phyloP scores from a whole-genome alignment of 2,797 vertebrate species.

The Borostomias antarcticus region DNA sequence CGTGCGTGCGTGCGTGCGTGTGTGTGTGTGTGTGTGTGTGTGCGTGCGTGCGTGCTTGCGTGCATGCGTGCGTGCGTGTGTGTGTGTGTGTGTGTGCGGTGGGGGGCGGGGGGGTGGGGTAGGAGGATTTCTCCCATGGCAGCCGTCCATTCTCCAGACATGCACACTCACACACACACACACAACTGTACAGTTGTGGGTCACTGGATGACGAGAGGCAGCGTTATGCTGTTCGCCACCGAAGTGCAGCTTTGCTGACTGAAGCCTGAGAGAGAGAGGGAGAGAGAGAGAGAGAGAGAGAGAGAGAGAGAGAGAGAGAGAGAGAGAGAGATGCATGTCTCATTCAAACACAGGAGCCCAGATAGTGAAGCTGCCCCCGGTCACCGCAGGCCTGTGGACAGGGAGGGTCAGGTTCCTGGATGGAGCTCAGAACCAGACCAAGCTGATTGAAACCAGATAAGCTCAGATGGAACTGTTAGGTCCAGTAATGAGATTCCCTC shows the following conservation, averaged over 20 bases:
- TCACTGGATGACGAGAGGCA: conserved; percentile 60
- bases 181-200: conserved; percentile 42
- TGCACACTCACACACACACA: conserved; percentile 42
- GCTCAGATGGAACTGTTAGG: conserved; percentile 77
- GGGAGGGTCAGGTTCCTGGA: conserved; percentile 73
- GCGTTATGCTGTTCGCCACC: conserved; percentile 37
- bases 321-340: conserved; percentile 45
- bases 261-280: conserved; percentile 31
- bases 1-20: no score
- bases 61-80: no score
- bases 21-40: no score
- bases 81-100: no score
- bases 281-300: conserved; percentile 30
- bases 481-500: conserved; percentile 80
- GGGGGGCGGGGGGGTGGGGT: conserved; percentile 61
- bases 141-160: conserved; percentile 68
- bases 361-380: conserved; percentile 51
- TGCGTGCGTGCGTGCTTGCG: no score
- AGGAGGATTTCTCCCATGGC: conserved; percentile 69
- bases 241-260: conserved; percentile 49
- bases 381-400: conserved; percentile 61
- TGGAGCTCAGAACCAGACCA: conserved; percentile 61
- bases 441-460: conserved; percentile 83
- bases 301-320: no score
- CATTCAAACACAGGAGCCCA: conserved; percentile 66